Evolutionary conservation across 2,888 invertebrate species (phyloP).

Genomic region (Noctua janthe): DNA sequence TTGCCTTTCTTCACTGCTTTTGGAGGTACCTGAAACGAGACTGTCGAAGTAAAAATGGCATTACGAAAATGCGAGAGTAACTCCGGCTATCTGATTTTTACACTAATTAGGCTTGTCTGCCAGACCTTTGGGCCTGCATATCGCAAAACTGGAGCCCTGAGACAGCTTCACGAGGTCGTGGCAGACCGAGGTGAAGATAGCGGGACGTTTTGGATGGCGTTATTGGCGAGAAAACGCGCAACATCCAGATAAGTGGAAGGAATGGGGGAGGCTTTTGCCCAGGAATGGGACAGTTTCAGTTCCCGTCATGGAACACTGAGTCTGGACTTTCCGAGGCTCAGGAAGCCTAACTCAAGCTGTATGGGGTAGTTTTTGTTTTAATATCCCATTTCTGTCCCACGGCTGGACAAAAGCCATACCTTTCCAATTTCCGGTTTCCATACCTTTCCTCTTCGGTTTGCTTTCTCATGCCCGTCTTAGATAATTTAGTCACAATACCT

Average conservation of each 20-base stretch:
- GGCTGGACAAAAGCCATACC: no score
- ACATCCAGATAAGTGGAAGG: no score
- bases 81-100: neutral
- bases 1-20: constrained; percentile 79
- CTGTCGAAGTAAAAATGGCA: neutral
- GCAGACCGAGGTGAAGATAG: neutral
- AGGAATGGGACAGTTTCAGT: neutral
- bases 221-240: no score
- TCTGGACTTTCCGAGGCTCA: neutral
- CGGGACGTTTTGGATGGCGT: neutral
- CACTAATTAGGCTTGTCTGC: neutral
- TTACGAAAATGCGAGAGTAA: neutral
- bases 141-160: neutral
- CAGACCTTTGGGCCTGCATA: neutral
- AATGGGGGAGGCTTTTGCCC: neutral
- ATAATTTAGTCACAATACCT: constrained; percentile 82
- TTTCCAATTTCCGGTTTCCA: no score
- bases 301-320: neutral
- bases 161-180: neutral
- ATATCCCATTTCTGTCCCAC: neutral
- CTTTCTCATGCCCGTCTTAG: neutral
- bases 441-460: no score
- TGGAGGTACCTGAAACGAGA: constrained; percentile 73
- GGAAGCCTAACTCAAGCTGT: neutral
- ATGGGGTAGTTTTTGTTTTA: neutral